These are phyloP conservation scores for Cliona cf. orientalis DNA, from an alignment of 37 sponge, comb jelly and placozoan species.

Conservation along the genomic window DNA sequence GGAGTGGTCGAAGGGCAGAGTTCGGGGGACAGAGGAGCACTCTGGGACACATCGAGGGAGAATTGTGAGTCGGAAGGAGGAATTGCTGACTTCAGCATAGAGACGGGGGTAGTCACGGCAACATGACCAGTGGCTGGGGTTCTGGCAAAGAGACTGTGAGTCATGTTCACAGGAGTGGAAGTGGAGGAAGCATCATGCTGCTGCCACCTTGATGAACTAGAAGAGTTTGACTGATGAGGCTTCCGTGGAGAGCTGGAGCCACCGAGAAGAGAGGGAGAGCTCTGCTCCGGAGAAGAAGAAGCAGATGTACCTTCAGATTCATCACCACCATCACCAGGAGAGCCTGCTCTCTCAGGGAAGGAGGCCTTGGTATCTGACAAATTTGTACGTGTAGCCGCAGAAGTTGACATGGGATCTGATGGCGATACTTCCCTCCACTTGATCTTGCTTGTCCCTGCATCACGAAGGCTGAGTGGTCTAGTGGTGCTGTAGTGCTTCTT, in stretches of 20 bases:
- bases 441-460: neutral
- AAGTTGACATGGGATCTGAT: neutral
- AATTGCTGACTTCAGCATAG: neutral
- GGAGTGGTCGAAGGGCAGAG: neutral
- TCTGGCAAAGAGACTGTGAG: neutral
- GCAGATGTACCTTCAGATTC: neutral
- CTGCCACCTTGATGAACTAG: neutral
- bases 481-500: neutral
- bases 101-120: neutral
- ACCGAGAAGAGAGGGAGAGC: neutral
- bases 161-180: neutral
- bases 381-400: no score
- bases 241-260: neutral
- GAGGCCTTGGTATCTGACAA: no score
- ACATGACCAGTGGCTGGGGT: neutral
- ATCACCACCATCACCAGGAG: neutral
- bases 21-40: constrained; percentile 15
- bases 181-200: neutral
- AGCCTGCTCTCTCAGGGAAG: neutral
- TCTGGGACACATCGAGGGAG: constrained; percentile 21
- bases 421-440: neutral
- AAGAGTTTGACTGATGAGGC: neutral
- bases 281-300: neutral
- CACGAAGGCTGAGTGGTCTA: neutral
- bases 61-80: constrained; percentile 26